Conservation (phyloP, 2,797 vertebrate genomes). For the Gallinago solitaria region DNA sequence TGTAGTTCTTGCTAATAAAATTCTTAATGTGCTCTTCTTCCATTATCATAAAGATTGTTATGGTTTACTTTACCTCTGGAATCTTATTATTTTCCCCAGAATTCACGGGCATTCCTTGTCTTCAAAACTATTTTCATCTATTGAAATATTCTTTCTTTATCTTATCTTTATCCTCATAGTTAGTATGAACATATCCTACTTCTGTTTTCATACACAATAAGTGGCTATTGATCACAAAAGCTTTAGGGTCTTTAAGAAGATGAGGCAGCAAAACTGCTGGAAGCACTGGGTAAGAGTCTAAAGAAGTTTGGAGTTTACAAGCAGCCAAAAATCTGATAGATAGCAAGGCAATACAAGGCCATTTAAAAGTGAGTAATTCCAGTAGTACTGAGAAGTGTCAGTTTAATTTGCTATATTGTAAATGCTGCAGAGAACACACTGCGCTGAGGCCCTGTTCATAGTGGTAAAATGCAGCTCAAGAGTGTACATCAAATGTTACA, state of each 20-base stretch:
- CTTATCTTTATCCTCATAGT: neutral
- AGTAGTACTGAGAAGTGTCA: neutral
- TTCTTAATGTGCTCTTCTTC: slow-evolving; percentile 72
- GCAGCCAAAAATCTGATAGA: neutral
- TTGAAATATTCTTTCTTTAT: slow-evolving; percentile 8
- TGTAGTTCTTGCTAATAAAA: slow-evolving; percentile 78
- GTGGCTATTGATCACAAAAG: slow-evolving; percentile 1
- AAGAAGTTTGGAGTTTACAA: neutral
- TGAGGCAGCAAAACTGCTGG: neutral
- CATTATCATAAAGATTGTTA: slow-evolving; percentile 76
- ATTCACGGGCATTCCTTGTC: slow-evolving; percentile 39
- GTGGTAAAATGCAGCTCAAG: neutral
- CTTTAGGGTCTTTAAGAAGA: neutral
- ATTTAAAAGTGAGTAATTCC: neutral
- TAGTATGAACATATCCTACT: neutral
- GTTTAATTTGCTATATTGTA: neutral
- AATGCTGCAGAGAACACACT: neutral
- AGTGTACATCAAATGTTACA: neutral
- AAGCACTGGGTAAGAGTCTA: neutral
- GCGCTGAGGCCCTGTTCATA: neutral
- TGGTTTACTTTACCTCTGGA: slow-evolving; percentile 60
- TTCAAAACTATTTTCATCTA: slow-evolving; percentile 40
- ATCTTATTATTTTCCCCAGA: slow-evolving; percentile 58
- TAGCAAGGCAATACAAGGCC: neutral
- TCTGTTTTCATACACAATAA: neutral